These are phyloP conservation scores for Ennomos quercinarius DNA, from an alignment of 2,888 invertebrate genomes.

Conservation along the genomic window DNA sequence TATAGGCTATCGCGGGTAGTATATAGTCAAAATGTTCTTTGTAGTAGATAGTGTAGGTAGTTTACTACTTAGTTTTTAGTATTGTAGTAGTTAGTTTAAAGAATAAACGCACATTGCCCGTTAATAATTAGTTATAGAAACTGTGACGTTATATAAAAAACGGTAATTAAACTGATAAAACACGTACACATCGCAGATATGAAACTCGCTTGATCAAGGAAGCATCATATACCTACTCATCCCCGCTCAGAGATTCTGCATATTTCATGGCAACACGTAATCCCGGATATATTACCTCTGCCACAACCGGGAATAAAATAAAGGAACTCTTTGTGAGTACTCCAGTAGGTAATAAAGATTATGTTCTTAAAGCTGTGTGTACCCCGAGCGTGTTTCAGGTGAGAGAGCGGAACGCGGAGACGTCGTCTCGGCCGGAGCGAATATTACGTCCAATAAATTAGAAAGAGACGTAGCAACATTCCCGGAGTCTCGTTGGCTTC, in stretches of 20 bases:
- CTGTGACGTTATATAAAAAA: no score
- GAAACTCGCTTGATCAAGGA: slow-evolving; percentile 44
- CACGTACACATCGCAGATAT: slow-evolving; percentile 45
- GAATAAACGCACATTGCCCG: no score
- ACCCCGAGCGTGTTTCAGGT: slow-evolving; percentile 49
- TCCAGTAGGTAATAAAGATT: slow-evolving; percentile 69
- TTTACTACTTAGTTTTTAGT: no score
- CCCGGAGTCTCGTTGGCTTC: slow-evolving; percentile 66
- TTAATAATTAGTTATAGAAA: no score
- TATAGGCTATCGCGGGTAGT: no score
- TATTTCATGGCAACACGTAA: slow-evolving; percentile 57
- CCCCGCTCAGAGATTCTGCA: slow-evolving; percentile 54
- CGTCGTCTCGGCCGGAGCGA: slow-evolving; percentile 53
- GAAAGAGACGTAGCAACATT: slow-evolving; percentile 61
- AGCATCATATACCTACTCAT: slow-evolving; percentile 54
- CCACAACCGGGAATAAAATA: slow-evolving; percentile 61
- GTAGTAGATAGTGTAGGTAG: no score
- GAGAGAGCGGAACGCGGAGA: slow-evolving; percentile 41
- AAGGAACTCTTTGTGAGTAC: slow-evolving; percentile 62
- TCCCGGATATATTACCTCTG: slow-evolving; percentile 58
- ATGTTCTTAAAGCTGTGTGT: slow-evolving; percentile 67
- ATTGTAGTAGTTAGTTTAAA: no score
- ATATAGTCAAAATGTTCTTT: no score
- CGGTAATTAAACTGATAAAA: slow-evolving; percentile 16
- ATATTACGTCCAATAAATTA: slow-evolving; percentile 79